These are phyloP conservation scores for Sphaerophoria rueppellii DNA, from an alignment of 2,888 invertebrate genomes.

Conservation along the genomic window DNA sequence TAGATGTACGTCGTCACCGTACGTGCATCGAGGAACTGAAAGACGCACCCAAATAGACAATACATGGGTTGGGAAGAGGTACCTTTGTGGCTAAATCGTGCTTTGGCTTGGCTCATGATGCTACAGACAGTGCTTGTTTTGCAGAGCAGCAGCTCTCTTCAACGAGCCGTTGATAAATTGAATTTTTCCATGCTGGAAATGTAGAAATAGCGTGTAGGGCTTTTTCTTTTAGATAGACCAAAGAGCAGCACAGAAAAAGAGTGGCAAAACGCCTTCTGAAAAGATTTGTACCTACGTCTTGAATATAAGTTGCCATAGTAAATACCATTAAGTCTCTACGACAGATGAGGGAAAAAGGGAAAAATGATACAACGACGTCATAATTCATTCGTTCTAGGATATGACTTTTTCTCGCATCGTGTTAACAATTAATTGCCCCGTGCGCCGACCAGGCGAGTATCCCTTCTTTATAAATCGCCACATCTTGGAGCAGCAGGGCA, in stretches of 20 bases:
- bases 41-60: conserved; percentile 40
- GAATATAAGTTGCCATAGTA: conserved; percentile 59
- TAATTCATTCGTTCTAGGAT: conserved; percentile 71
- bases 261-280: conserved; percentile 73
- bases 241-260: conserved; percentile 52
- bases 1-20: conserved; percentile 1
- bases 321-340: conserved; percentile 42
- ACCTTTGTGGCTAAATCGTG: conserved; percentile 43
- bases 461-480: conserved; percentile 12
- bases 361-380: conserved; percentile 43
- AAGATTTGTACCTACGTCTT: conserved; percentile 59
- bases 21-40: conserved; percentile 9
- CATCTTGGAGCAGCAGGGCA: not conserved
- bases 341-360: conserved; percentile 43
- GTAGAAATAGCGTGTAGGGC: conserved; percentile 40
- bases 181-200: conserved; percentile 68
- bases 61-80: not conserved
- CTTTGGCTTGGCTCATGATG: conserved; percentile 4
- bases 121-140: not conserved
- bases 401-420: conserved; percentile 64
- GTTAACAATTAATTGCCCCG: conserved; percentile 67
- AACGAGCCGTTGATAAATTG: conserved; percentile 73
- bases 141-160: conserved; percentile 22
- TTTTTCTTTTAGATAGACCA: conserved; percentile 28
- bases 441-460: conserved; percentile 25